Evolutionary conservation across 2,888 invertebrate genomes (phyloP).

Genomic region (Bursaphelenchus okinawaensis): DNA sequence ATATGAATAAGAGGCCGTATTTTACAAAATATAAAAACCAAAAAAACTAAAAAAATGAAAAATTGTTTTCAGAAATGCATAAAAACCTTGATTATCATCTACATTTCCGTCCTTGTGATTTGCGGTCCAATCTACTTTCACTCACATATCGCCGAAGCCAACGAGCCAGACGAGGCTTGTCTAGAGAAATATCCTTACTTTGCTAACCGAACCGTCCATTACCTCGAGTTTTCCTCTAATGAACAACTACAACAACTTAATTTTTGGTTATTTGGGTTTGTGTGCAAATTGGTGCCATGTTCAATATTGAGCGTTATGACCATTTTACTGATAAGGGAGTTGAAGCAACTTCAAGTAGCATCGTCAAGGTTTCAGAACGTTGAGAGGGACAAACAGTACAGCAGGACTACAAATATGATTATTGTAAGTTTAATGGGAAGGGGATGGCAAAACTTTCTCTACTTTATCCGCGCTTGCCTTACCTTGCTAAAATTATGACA

Average conservation of each 20-base stretch:
- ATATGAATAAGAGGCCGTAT: not conserved
- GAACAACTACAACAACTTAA: conserved; percentile 35
- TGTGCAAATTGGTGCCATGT: conserved; percentile 30
- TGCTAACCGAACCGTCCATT: conserved; percentile 31
- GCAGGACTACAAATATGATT: conserved; percentile 50
- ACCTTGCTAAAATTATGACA: too few relatives aligned
- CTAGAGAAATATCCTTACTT: conserved; percentile 34
- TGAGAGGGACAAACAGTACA: conserved; percentile 45
- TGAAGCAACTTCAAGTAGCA: conserved; percentile 39
- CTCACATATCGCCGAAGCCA: conserved; percentile 35
- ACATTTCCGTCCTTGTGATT: conserved; percentile 38
- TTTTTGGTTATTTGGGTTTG: conserved; percentile 42
- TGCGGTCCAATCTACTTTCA: conserved; percentile 50
- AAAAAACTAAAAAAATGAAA: not conserved
- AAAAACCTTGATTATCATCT: conserved; percentile 37
- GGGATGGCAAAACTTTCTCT: too few relatives aligned
- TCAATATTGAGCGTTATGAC: conserved; percentile 47
- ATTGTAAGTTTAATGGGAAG: conserved; percentile 34
- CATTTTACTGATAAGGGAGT: conserved; percentile 39
- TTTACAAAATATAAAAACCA: not conserved
- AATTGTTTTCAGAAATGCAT: conserved; percentile 36
- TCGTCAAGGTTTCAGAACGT: conserved; percentile 41
- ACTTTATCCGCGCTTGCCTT: not conserved
- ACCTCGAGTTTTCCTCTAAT: conserved; percentile 34
- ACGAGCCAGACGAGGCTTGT: conserved; percentile 15